These are phyloP conservation scores for Acanthosoma haemorrhoidale DNA, from an alignment of 2,888 invertebrate species.

Conservation along the genomic window DNA sequence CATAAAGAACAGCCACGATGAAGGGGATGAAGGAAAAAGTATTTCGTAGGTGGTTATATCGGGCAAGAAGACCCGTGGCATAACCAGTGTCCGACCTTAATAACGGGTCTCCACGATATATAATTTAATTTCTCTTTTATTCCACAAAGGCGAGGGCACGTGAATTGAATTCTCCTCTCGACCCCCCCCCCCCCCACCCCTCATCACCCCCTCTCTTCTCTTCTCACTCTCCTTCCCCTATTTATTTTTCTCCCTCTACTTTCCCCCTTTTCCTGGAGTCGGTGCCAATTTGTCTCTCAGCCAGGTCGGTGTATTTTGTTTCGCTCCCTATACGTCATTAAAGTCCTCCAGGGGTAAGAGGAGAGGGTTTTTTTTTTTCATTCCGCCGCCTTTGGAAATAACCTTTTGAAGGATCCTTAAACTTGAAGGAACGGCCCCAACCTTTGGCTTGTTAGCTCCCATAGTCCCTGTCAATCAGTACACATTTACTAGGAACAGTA, in stretches of 20 bases:
- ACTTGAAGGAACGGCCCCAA: not conserved
- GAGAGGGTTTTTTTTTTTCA: slow-evolving; percentile 1
- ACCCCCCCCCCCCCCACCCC: not conserved
- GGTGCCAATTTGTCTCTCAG: slow-evolving; percentile 17
- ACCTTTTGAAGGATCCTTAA: slow-evolving; percentile 16
- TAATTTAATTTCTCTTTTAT: slow-evolving; percentile 31
- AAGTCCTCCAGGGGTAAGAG: slow-evolving; percentile 18
- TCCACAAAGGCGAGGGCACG: slow-evolving; percentile 29
- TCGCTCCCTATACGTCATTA: slow-evolving; percentile 22
- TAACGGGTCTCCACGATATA: slow-evolving; percentile 19
- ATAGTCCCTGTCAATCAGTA: no score
- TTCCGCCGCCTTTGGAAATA: not conserved
- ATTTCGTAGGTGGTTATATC: no score
- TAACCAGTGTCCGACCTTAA: slow-evolving; percentile 15
- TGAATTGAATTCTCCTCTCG: slow-evolving; percentile 25
- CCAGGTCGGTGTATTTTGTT: slow-evolving; percentile 14
- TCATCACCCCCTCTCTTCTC: not conserved
- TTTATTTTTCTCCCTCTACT: not conserved
- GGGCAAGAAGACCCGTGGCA: not conserved
- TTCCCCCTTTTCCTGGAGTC: slow-evolving; percentile 13
- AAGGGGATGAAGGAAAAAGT: not conserved
- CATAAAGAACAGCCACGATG: no score
- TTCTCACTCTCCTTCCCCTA: not conserved
- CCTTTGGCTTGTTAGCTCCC: not conserved
- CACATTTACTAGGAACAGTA: no score